Base-by-base conservation (phyloP, 2,797 vertebrate species). In the Lerista edwardsae region DNA sequence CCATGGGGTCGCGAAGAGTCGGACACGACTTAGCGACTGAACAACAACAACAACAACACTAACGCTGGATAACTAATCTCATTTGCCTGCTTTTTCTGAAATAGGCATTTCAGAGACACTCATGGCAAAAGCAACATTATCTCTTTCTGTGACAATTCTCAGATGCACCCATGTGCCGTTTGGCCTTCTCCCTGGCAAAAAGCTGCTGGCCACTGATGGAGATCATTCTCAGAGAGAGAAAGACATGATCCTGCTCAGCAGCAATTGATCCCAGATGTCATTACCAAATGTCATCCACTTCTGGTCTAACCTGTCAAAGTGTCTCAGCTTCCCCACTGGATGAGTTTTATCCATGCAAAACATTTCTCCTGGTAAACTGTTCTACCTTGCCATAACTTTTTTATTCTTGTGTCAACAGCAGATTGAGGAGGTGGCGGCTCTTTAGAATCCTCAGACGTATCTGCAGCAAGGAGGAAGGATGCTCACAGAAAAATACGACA, bases 371-470 rank as follows among this genome's bases (percentile, higher is more conserved):
- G n/a, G 80, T 78, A 74, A 75, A 74, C 31, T 15, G 44, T 41
- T 29, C 71, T 82, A n/a, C 39, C 61, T 51, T 64, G 51, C 27
- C 51, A 55, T 80, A 74, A 74, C n/a, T 59, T 74, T 47, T 82
- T 74, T 65, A 82, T 64, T 82, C 12, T 82, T 82, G 57, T 27
- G 41, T 51, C 44, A 73, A 39, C 71, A 64, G 71, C 23, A 74
- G 41, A 64, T 82, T 82, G 59, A 82, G 64, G 14, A 72, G 47
- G 21, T 55, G 59, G 59, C 21, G 23, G 23, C 41, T 82, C 71
- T 69, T 15, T 47, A 55, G 65, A 68, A 19, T 57, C 51, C 47
- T 36, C n/a, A 17, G 4, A 36, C 55, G 31, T 29, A 36, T 31
- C 65, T 68, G 65, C n/a, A 55, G 23, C 29, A 39, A 77, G 27